Evolutionary conservation across 2,113 vertebrate genomes (phyloP), one percentile per base, ranked within the genome.

Genomic region (Madoqua kirkii): DNA sequence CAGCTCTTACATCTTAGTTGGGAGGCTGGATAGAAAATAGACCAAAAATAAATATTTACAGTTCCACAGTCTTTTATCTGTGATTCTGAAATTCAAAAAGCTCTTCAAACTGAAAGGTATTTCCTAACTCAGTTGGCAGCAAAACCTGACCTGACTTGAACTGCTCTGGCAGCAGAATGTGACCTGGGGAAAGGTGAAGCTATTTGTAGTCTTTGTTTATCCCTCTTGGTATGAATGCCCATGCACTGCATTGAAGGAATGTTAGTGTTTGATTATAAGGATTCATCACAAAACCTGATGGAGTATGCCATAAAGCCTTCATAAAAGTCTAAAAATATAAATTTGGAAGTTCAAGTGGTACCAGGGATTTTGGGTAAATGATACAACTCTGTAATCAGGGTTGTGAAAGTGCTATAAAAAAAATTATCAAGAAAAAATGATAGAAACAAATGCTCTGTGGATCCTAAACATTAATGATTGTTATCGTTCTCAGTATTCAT

Each of bases 61-160:
- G 27, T 50, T 45, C 23, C 11, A 15, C 11, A 64, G 2, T 89
- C 21, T 91, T 50, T 82, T 95, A 89, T 87, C 50, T 89, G 43
- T 27, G 23, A 71, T 95, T 87, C 83, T 93, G 78, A 96, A 95
- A 89, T 79, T 96, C 89, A 95, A 93, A 94, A 89, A 76, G 60
- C 25, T 89, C 67, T 91, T 93, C 15, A 40, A 91, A 88, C 45
- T 71, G 71, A 86, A 67, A 45, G 15, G 13, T 90, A 74, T 95
- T 97, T 89, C 40, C n/a, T 95, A 83, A 88, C 57, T 82, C 31
- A 57, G 25, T 91, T 97, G 60, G 54, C 67, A 96, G 78, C 57
- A 93, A 93, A 74, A 94, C 6, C 52, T 93, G 96, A 96, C 97
- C 97, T 89, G 25, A 83, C 57, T 48, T 97, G 97, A 98, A 96